phyloP scores from a whole-genome alignment of 2,797 vertebrate genomes.

The Morus bassanus region DNA sequence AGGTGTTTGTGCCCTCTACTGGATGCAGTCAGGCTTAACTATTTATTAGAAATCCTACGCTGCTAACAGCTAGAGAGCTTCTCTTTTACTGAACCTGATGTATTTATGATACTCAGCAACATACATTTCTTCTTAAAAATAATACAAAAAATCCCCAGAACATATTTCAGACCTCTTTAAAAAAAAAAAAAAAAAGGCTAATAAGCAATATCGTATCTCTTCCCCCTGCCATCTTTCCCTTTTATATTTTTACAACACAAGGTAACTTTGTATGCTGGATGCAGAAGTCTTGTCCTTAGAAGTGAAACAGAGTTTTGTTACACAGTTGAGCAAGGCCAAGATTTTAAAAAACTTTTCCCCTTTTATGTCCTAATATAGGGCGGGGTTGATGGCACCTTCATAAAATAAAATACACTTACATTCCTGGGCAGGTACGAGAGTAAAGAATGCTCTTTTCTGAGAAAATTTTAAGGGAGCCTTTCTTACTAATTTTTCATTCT shows the following conservation, averaged over 20 bases:
- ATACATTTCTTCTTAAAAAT: neutral
- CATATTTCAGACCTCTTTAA: too few relatives aligned
- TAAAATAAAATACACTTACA: neutral
- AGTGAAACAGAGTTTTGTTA: neutral
- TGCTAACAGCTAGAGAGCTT: neutral
- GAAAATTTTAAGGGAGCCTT: neutral
- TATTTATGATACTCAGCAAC: neutral
- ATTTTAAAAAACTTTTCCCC: neutral
- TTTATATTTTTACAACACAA: neutral
- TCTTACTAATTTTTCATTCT: neutral
- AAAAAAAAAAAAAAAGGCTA: neutral
- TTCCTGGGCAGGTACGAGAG: neutral
- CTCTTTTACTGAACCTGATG: neutral
- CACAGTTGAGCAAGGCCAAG: neutral
- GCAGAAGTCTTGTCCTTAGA: neutral
- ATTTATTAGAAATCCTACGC: neutral
- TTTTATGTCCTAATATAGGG: neutral
- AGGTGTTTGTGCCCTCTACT: neutral
- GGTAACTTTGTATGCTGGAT: neutral
- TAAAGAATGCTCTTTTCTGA: neutral
- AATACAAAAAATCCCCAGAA: neutral
- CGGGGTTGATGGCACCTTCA: neutral
- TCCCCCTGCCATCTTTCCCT: neutral
- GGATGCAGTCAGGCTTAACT: neutral
- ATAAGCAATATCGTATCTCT: neutral